These are phyloP conservation scores for Lagopus leucura DNA, from an alignment of 2,113 vertebrate species.

Conservation along the genomic window DNA sequence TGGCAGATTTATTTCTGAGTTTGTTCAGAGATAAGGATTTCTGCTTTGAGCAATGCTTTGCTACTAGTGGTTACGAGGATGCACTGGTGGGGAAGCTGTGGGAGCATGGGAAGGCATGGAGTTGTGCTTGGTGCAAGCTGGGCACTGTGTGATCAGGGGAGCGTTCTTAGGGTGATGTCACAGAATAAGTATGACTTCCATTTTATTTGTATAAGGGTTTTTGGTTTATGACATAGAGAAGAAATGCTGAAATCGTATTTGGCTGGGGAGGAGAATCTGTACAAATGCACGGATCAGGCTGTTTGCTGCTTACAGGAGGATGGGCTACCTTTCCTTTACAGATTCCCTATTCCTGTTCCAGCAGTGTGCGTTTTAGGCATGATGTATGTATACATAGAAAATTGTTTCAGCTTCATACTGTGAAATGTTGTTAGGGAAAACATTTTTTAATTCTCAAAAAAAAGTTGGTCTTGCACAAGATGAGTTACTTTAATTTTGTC, in stretches of 20 bases:
- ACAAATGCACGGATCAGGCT: background rate
- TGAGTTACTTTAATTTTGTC: background rate
- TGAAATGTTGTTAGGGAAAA: background rate
- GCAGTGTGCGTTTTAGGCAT: background rate
- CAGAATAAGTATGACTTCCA: background rate
- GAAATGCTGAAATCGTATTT: background rate
- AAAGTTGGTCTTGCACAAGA: background rate
- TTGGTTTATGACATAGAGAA: background rate
- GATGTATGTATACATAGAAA: background rate
- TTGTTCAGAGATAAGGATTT: background rate
- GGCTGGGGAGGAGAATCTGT: background rate
- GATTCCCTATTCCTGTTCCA: background rate
- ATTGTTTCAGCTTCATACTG: background rate
- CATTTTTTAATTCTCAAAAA: background rate
- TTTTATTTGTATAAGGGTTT: background rate
- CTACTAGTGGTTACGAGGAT: background rate
- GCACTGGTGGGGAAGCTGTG: accelerated
- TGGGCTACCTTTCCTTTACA: background rate
- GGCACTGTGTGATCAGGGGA: background rate
- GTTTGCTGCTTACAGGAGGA: background rate
- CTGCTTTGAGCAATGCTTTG: background rate
- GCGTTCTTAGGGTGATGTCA: background rate
- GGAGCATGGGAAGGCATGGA: background rate
- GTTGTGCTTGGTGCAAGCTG: background rate
- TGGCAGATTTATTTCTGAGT: background rate